These are phyloP conservation scores for Corythoichthys haematopterus DNA, from an alignment of 2,113 vertebrate genomes.

Conservation along the genomic window DNA sequence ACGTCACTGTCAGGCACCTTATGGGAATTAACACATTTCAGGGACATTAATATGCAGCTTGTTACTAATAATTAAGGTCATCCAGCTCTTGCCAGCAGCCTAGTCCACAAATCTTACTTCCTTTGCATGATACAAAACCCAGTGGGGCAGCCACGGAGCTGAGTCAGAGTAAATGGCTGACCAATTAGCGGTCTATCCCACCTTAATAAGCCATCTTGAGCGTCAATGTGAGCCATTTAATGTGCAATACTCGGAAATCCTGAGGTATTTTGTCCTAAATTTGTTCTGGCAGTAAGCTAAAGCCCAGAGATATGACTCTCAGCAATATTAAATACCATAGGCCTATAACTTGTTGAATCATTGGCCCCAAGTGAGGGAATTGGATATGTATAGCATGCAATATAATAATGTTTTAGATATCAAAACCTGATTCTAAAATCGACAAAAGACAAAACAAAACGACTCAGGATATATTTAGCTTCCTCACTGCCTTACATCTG, in stretches of 20 bases:
- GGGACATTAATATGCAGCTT: constrained; percentile 37
- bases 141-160: constrained; percentile 21
- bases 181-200: constrained; percentile 34
- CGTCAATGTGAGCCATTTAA: constrained; percentile 18
- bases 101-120: constrained; percentile 38
- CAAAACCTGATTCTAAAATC: neutral
- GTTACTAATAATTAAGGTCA: constrained; percentile 49
- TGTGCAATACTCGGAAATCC: neutral
- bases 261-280: constrained; percentile 2
- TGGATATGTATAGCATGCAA: neutral
- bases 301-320: constrained; percentile 14
- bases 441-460: neutral
- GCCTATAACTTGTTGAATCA: constrained; percentile 1
- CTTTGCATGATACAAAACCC: constrained; percentile 19
- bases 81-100: constrained; percentile 25
- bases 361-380: neutral
- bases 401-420: neutral
- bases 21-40: constrained; percentile 26
- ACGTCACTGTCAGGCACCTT: constrained; percentile 5
- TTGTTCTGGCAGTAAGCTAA: neutral
- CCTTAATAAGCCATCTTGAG: constrained; percentile 19
- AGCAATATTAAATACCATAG: constrained; percentile 17
- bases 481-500: too few species aligned
- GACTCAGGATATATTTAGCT: neutral
- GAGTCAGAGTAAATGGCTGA: constrained; percentile 24